Base-by-base conservation (phyloP, 2,797 vertebrate species). In the Hoplostethus mediterraneus region DNA sequence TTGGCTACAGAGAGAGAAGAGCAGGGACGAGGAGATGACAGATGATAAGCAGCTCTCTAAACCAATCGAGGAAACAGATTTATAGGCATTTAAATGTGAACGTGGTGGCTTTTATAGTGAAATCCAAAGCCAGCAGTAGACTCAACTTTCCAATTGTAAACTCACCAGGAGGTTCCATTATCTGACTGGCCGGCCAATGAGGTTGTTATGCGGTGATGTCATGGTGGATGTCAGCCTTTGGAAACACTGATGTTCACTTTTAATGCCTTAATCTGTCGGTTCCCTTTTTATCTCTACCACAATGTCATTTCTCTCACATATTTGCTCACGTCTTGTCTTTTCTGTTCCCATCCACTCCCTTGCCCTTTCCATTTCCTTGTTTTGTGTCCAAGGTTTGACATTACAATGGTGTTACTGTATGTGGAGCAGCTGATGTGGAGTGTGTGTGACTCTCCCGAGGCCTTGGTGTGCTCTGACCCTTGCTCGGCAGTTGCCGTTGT, bases 391-490 rank as follows among this genome's bases (percentile, higher is more conserved):
- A 98, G 97, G 89, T 90, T 88, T 90, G 98, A 99, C 95, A 92
- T 98, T 82, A 95, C 94, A 40, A 91, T 95, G 45, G 90, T 97
- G 80, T 89, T 99, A 89, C 93, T 96, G 89, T 97, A 94, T 60
- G 95, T 95, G 77, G 96, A 98, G 88, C 94, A 95, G 69, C 93
- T 98, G 66, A 90, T 99, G 75, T 98, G 97, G 97, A 96, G 96
- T 69, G 61, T 97, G 79, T 97, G 96, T 77, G 82, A 92, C 73
- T 95, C 95, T 77, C 87, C 90, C 5, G 90, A 94, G 79, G 93
- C 94, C 70, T 90, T 98, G 87, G 65, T 96, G 71, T 84, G 72
- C 71, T 89, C 93, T 52, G 74, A 71, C 44, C 77, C 93, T 65
- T 79, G 84, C 33, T 76, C 89, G 64, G 87, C 57, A 61, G 76